A percentile compares a stretch with the other conserved stretches of the same genome.
Evolutionary conservation across 2,888 invertebrate species (phyloP).

Genomic region (Callyntrura guangdongensis): DNA sequence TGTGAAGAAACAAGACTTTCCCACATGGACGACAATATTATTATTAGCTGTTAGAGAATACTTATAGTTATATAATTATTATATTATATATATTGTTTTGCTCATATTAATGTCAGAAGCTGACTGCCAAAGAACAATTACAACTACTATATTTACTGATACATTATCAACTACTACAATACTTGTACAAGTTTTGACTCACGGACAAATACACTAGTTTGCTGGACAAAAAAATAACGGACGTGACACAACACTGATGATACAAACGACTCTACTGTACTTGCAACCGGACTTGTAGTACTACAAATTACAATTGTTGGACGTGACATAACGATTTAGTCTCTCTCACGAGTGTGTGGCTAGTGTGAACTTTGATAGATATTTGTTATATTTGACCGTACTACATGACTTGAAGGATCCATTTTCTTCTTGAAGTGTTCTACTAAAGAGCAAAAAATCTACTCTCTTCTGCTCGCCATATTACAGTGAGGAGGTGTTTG

Average conservation of each 20-base stretch:
- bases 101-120: conserved; percentile 81
- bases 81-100: conserved; percentile 74
- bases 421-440: conserved; percentile 28
- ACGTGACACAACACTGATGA: conserved; percentile 36
- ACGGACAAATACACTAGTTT: conserved; percentile 25
- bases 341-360: conserved; percentile 32
- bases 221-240: conserved; percentile 45
- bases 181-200: conserved; percentile 74
- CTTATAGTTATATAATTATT: conserved; percentile 60
- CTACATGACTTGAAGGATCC: conserved; percentile 20
- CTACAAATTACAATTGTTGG: conserved; percentile 39
- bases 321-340: conserved; percentile 25
- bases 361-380: conserved; percentile 39
- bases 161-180: conserved; percentile 55
- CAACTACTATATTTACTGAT: conserved; percentile 73
- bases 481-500: conserved; percentile 36
- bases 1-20: conserved; percentile 77
- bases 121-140: conserved; percentile 82
- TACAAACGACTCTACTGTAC: conserved; percentile 37
- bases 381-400: background rate
- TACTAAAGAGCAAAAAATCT: conserved; percentile 10
- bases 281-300: conserved; percentile 34
- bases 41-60: conserved; percentile 62
- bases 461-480: conserved; percentile 32
- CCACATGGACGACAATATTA: conserved; percentile 72